phyloP scores from a whole-genome alignment of 2,797 vertebrate genomes.

The Pachyuromys duprasi region DNA sequence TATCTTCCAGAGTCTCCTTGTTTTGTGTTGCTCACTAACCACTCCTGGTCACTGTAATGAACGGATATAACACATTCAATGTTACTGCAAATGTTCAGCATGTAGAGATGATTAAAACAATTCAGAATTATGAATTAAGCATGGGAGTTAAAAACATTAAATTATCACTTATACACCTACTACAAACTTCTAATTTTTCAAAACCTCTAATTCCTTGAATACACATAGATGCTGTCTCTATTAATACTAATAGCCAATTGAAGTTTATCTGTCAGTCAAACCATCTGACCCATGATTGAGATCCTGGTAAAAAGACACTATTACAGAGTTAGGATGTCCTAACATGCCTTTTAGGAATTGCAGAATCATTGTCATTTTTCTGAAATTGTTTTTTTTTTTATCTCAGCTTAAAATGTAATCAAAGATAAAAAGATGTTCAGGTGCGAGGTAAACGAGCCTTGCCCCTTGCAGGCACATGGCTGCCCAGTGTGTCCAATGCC shows the following conservation, averaged over 20 bases:
- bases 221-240: neutral
- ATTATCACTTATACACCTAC: no score
- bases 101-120: neutral
- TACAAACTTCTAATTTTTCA: neutral
- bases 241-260: neutral
- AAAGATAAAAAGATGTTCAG: neutral
- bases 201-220: neutral
- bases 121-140: neutral
- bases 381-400: constrained; percentile 42
- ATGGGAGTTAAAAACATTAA: neutral
- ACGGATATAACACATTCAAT: no score
- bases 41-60: neutral
- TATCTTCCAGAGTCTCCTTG: neutral
- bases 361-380: neutral
- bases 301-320: neutral
- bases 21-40: neutral
- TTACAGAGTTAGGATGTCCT: neutral
- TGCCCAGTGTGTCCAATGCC: constrained; percentile 20
- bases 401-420: neutral
- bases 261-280: neutral
- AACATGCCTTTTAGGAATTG: neutral
- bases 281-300: neutral
- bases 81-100: neutral
- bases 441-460: neutral
- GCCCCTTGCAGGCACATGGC: neutral